A percentile compares a stretch with the other conserved stretches of the same genome.
These are phyloP conservation scores for Onychomys arenicola DNA, from an alignment of 2,797 vertebrate species.

Conservation along the genomic window DNA sequence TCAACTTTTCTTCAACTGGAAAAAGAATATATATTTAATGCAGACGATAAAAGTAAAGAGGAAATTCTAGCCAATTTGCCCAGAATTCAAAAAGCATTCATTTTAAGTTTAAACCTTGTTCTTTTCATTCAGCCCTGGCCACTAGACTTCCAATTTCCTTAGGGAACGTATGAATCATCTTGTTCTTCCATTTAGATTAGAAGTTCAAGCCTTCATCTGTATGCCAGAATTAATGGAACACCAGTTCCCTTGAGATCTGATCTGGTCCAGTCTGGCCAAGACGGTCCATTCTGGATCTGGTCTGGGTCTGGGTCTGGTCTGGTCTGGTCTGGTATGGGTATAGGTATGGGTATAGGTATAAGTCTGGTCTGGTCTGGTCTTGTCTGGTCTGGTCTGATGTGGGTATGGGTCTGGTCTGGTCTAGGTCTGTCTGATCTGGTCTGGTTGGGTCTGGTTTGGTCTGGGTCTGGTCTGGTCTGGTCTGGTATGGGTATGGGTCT, in stretches of 20 bases:
- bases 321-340: neutral
- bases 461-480: neutral
- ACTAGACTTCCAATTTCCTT: constrained; percentile 45
- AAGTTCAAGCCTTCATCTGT: constrained; percentile 54
- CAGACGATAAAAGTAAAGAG: constrained; percentile 32
- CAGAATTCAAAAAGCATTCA: constrained; percentile 34
- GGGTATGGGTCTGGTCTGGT: neutral
- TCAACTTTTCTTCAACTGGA: constrained; percentile 42
- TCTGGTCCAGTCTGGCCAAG: neutral
- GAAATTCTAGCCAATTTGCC: neutral
- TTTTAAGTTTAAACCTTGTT: constrained; percentile 52
- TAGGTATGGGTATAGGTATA: too few relatives aligned
- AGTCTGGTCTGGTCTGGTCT: too few relatives aligned
- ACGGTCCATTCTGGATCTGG: neutral
- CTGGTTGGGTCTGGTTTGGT: too few relatives aligned
- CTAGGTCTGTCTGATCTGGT: neutral
- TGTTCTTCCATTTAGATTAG: constrained; percentile 70
- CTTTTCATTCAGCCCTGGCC: constrained; percentile 48
- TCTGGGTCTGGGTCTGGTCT: neutral
- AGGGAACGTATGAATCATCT: constrained; percentile 72
- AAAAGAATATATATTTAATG: neutral
- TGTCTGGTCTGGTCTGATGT: too few relatives aligned
- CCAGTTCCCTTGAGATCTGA: constrained; percentile 49
- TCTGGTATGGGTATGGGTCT: neutral
- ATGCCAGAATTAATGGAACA: constrained; percentile 53